A percentile compares a stretch with the other conserved stretches of the same genome.
These are phyloP conservation scores for Brachyptera putata DNA, from an alignment of 2,888 invertebrate genomes.

Conservation along the genomic window DNA sequence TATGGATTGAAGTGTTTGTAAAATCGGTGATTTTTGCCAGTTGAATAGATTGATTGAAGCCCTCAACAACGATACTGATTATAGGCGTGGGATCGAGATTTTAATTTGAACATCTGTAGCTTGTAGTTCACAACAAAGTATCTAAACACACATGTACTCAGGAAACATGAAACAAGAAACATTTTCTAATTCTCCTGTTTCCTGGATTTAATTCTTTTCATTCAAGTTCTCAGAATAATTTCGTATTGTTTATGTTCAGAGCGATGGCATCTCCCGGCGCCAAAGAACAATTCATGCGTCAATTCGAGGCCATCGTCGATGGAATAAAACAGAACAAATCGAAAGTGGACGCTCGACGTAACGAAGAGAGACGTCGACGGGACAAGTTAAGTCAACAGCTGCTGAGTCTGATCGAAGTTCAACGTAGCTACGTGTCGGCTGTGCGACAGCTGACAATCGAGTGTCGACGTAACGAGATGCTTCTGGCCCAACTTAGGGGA, in stretches of 20 bases:
- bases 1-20: too few relatives aligned
- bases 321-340: slow-evolving; percentile 81
- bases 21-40: too few relatives aligned
- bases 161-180: too few relatives aligned
- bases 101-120: too few relatives aligned
- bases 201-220: slow-evolving; percentile 30
- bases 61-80: too few relatives aligned
- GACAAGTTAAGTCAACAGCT: slow-evolving; percentile 61
- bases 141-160: too few relatives aligned
- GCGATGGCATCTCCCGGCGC: slow-evolving; percentile 77
- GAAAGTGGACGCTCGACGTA: slow-evolving; percentile 60
- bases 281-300: slow-evolving; percentile 84
- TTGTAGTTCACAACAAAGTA: too few relatives aligned
- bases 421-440: slow-evolving; percentile 70
- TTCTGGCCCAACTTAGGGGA: slow-evolving; percentile 44
- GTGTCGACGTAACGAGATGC: slow-evolving; percentile 63
- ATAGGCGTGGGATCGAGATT: too few relatives aligned
- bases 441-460: slow-evolving; percentile 72
- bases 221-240: too few relatives aligned
- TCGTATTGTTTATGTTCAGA: too few relatives aligned
- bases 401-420: slow-evolving; percentile 60
- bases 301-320: slow-evolving; percentile 85
- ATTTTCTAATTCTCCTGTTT: not conserved
- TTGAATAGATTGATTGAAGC: too few relatives aligned
- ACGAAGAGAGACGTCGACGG: slow-evolving; percentile 62